phyloP scores from a whole-genome alignment of 2,113 vertebrate species.

The Lepus europaeus region DNA sequence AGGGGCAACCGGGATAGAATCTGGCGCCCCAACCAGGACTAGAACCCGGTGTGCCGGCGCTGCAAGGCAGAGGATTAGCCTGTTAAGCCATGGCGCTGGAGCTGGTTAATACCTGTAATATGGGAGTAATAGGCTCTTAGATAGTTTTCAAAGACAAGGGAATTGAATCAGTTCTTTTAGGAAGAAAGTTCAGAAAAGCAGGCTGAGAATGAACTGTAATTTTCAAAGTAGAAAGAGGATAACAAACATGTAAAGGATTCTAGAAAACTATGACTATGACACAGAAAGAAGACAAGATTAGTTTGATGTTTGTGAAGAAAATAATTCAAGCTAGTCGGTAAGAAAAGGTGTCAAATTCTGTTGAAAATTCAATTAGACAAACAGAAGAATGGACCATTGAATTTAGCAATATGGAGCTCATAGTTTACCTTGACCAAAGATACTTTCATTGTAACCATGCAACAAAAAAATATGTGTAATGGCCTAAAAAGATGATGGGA shows the following conservation, averaged over 20 bases:
- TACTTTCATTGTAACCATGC: background rate
- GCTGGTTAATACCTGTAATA: background rate
- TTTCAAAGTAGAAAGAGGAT: background rate
- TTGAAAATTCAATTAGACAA: slow-evolving; percentile 15
- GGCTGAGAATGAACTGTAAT: background rate
- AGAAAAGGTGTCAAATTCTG: background rate
- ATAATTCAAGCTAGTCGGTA: background rate
- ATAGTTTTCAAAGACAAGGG: background rate
- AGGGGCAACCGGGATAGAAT: too few relatives aligned
- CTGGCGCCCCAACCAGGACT: too few relatives aligned
- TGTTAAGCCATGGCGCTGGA: too few relatives aligned
- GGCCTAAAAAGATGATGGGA: background rate
- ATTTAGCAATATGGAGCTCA: slow-evolving; percentile 31
- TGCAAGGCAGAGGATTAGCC: too few relatives aligned
- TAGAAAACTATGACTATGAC: background rate
- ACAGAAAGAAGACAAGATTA: background rate
- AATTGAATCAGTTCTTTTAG: background rate
- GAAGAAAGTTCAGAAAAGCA: background rate
- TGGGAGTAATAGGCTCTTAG: background rate
- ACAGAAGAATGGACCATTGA: background rate
- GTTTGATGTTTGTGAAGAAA: background rate
- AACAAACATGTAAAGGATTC: background rate
- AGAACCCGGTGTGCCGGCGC: too few relatives aligned
- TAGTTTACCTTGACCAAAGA: slow-evolving; percentile 24
- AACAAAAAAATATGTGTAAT: background rate